Conservation (phyloP, 2,113 vertebrate genomes). For the Trematocara unimaculatum region DNA sequence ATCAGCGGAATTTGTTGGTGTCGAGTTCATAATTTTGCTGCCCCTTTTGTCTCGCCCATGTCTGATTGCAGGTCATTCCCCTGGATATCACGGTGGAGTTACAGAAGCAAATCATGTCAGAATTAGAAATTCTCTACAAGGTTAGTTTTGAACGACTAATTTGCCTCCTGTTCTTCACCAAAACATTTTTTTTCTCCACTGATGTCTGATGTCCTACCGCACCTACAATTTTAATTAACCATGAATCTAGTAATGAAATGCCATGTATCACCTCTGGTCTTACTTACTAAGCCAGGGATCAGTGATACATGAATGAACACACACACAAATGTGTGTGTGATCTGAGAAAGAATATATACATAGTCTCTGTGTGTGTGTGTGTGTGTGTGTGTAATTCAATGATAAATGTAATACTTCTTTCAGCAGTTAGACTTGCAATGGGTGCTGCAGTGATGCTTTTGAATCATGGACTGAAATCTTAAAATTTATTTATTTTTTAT, state of each 20-base stretch:
- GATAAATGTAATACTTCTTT: background rate
- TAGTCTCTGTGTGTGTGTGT: background rate
- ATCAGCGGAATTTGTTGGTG: background rate
- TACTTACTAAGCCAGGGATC: background rate
- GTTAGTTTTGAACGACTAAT: constrained; percentile 53
- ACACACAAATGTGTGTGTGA: background rate
- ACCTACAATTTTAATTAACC: background rate
- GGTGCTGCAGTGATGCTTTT: background rate
- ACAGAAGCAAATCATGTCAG: constrained; percentile 99
- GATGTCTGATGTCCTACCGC: background rate
- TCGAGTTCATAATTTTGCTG: background rate
- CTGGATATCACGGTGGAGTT: constrained; percentile 95
- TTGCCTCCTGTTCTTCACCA: background rate
- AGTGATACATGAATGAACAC: background rate
- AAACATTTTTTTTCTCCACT: background rate
- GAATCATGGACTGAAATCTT: background rate
- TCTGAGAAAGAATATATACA: background rate
- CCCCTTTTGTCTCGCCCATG: background rate
- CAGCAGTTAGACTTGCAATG: background rate
- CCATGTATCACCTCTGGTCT: background rate
- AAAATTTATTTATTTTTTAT: background rate
- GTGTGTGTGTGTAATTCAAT: background rate
- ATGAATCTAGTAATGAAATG: background rate
- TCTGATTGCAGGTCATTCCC: constrained; percentile 83
- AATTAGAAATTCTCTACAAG: constrained; percentile 98